A percentile compares a stretch with the other conserved stretches of the same genome.
These are phyloP conservation scores for Limenitis camilla DNA, from an alignment of 2,888 invertebrate species.

Conservation along the genomic window DNA sequence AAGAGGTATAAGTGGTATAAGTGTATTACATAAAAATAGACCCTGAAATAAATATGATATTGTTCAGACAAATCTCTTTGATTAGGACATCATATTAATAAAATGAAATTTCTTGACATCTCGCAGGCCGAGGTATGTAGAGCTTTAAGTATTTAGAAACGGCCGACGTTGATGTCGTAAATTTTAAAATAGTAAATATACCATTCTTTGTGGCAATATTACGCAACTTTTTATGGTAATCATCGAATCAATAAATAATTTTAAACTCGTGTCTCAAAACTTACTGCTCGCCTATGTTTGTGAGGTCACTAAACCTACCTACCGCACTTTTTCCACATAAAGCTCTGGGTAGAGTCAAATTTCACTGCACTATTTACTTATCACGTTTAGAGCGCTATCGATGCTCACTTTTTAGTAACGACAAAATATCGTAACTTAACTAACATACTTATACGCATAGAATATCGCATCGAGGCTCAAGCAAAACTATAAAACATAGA, in stretches of 20 bases:
- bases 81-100: too few species aligned
- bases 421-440: slow-evolving; percentile 78
- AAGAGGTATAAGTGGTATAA: too few species aligned
- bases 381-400: slow-evolving; percentile 63
- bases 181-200: too few species aligned
- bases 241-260: background rate
- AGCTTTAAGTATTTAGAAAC: too few species aligned
- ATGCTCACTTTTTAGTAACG: slow-evolving; percentile 74
- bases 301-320: slow-evolving; percentile 21
- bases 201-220: too few species aligned
- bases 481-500: slow-evolving; percentile 10
- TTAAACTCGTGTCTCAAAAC: slow-evolving; percentile 4
- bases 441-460: slow-evolving; percentile 73
- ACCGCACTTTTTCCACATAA: slow-evolving; percentile 20
- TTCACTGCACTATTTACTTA: slow-evolving; percentile 72
- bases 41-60: too few species aligned
- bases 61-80: too few species aligned
- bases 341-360: slow-evolving; percentile 14
- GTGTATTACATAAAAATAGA: too few species aligned
- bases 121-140: too few species aligned
- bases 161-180: too few species aligned
- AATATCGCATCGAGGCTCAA: slow-evolving; percentile 31
- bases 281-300: slow-evolving; percentile 9
- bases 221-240: background rate
- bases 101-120: too few species aligned